A percentile compares a stretch with the other conserved stretches of the same genome.
Evolutionary conservation across 2,113 vertebrate species (phyloP).

Genomic region (Campylorhamphus procurvoides): DNA sequence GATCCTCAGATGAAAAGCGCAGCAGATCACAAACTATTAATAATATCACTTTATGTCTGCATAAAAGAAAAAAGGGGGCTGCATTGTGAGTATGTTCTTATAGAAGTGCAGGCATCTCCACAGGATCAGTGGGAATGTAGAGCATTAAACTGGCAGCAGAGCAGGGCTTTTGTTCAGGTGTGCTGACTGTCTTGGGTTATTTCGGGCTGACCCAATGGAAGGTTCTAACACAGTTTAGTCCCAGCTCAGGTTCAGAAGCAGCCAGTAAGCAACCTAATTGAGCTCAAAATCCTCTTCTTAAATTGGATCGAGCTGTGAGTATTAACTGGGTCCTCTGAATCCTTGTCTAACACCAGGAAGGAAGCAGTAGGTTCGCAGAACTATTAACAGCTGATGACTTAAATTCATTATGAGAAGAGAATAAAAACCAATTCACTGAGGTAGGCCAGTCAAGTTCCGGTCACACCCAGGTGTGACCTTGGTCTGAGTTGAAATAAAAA

Average conservation of each 20-base stretch:
- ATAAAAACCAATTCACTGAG: background rate
- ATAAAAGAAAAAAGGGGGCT: background rate
- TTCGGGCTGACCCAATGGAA: slow-evolving; percentile 17
- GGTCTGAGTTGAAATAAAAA: background rate
- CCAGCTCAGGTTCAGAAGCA: slow-evolving; percentile 16
- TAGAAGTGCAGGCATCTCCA: background rate
- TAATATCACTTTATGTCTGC: background rate
- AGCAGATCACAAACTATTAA: slow-evolving; percentile 57
- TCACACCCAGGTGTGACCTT: background rate
- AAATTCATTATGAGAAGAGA: slow-evolving; percentile 22
- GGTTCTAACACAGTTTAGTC: slow-evolving; percentile 22
- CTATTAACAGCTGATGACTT: slow-evolving; percentile 58
- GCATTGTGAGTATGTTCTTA: background rate
- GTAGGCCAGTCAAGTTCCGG: background rate
- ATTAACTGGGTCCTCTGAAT: slow-evolving; percentile 51
- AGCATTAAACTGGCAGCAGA: background rate
- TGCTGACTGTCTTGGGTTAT: background rate
- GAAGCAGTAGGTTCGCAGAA: slow-evolving; percentile 42
- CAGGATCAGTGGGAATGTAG: background rate
- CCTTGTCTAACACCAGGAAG: slow-evolving; percentile 53
- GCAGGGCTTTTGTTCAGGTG: slow-evolving; percentile 9
- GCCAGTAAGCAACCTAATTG: slow-evolving; percentile 2
- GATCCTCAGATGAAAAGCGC: slow-evolving; percentile 14
- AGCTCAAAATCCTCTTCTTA: slow-evolving; percentile 58
- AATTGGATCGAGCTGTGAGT: slow-evolving; percentile 48